Base-by-base conservation (phyloP, 2,888 invertebrate genomes). In the Galeopsomyia nigrocyanea region DNA sequence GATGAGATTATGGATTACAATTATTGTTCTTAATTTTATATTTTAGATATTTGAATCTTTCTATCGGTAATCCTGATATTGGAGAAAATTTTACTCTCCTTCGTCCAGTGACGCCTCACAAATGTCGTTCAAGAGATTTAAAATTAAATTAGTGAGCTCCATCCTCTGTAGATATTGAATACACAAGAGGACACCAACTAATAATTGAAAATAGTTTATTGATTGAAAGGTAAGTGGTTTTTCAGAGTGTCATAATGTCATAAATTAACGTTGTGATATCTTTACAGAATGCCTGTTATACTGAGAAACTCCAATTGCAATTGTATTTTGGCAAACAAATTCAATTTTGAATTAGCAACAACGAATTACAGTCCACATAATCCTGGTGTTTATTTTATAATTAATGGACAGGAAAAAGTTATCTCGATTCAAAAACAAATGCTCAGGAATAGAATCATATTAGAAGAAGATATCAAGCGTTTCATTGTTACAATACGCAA, bases 321-420 rank as follows among this genome's bases (percentile, higher is more conserved):
- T 84, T 99, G 99, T 88, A 94, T 96, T 0, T 88, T 99, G 19
- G 91, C 91, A 57, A 93, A 94, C 68, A 97, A 97, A 87, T 94
- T 95, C 0, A 94, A 95, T 79, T 94, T 92, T 84, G 97, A 99
- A 87, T 88, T 99, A 78, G 94, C 98, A 3, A 94, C 95, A 87
- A 88, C 98, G 83, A 97, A 98, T 86, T 99, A 99, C 87, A 99
- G 99, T 85, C 98, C 99, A 0, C 92, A 96, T 85, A 99, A 99
- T 88, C 98, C 99, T n/a, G 99, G 99, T 66, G 99, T 99, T 78
- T 99, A 99, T 88, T 99, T 99, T 85, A 93, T 99, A 68, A 95
- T 99, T 17, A 93, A 95, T 84, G 94, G 94, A 0, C 94, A 94
- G 84, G 94, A 94, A 83, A 94, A 94, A 86, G 95, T 98, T 0